Conservation (phyloP, 30 jellyfish, hydroid and myxozoan species). For the Rhopilema esculentum region DNA sequence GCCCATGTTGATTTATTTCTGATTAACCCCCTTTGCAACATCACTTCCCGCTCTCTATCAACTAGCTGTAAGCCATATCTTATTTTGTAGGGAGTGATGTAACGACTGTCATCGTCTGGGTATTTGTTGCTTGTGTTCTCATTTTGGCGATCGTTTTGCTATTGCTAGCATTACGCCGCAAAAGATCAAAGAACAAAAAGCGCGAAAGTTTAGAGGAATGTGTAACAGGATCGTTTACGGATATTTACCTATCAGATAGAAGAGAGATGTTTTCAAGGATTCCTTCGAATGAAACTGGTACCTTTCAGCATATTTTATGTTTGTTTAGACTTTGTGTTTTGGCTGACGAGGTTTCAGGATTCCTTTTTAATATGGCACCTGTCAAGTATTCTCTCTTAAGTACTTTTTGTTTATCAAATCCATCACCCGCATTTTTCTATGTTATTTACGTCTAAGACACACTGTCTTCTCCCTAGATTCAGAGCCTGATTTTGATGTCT, state of each 20-base stretch:
- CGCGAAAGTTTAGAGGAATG: not conserved
- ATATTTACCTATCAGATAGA: not conserved
- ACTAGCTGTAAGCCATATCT: too few species aligned
- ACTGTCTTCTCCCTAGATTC: not conserved
- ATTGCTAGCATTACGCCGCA: not conserved
- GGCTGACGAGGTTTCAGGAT: too few species aligned
- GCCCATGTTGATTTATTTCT: too few species aligned
- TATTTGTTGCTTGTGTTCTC: not conserved
- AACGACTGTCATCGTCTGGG: not conserved
- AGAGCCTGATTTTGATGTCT: slow-evolving; percentile 72
- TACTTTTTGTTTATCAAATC: too few species aligned
- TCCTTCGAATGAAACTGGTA: not conserved
- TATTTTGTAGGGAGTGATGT: not conserved
- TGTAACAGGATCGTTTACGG: not conserved
- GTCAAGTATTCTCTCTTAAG: too few species aligned
- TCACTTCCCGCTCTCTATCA: too few species aligned
- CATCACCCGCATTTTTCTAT: too few species aligned
- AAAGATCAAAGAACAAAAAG: not conserved
- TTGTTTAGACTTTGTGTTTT: not conserved
- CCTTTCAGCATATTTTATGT: not conserved
- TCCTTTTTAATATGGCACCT: too few species aligned
- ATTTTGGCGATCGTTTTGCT: not conserved
- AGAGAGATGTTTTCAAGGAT: not conserved
- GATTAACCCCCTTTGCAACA: too few species aligned
- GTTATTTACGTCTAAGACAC: too few species aligned